Percentiles rank a stretch among this genome's conserved stretches.
These are phyloP conservation scores for Ariolimax columbianus DNA, from an alignment of 2,888 invertebrate species.

Conservation along the genomic window DNA sequence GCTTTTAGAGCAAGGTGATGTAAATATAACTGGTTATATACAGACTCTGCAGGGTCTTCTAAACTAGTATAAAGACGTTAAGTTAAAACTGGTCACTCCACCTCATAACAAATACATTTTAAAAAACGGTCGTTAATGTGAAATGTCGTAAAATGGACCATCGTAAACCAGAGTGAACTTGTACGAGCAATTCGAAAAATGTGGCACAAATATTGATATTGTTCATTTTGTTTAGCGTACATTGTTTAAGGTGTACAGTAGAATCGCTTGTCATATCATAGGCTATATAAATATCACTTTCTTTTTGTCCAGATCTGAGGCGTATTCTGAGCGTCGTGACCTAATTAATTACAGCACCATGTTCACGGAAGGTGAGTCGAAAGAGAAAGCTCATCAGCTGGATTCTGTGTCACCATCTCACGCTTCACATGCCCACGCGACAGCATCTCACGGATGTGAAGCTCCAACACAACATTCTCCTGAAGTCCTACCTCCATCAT, in stretches of 20 bases:
- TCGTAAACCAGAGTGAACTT: too few relatives aligned
- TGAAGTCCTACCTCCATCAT: constrained; percentile 35
- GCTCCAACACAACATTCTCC: constrained; percentile 33
- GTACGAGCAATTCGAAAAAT: too few relatives aligned
- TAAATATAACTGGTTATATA: too few relatives aligned
- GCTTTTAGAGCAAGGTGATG: too few relatives aligned
- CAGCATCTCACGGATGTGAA: constrained; percentile 30
- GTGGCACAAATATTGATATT: not conserved
- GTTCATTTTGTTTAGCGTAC: not conserved
- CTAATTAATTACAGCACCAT: constrained; percentile 52
- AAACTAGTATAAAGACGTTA: too few relatives aligned
- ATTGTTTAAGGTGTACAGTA: too few relatives aligned
- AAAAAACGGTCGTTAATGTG: too few relatives aligned
- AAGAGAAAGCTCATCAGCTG: constrained; percentile 47
- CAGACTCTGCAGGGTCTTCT: too few relatives aligned
- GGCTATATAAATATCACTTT: not conserved
- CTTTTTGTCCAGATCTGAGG: constrained; percentile 23
- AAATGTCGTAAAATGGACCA: too few relatives aligned
- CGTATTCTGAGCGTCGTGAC: constrained; percentile 33
- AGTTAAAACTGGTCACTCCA: too few relatives aligned
- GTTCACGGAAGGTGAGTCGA: constrained; percentile 56
- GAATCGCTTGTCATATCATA: not conserved
- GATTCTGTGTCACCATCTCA: constrained; percentile 39
- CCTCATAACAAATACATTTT: too few relatives aligned
- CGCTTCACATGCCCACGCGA: not conserved